Evolutionary conservation across 2,797 vertebrate species (phyloP).

Genomic region (Melopsittacus undulatus): DNA sequence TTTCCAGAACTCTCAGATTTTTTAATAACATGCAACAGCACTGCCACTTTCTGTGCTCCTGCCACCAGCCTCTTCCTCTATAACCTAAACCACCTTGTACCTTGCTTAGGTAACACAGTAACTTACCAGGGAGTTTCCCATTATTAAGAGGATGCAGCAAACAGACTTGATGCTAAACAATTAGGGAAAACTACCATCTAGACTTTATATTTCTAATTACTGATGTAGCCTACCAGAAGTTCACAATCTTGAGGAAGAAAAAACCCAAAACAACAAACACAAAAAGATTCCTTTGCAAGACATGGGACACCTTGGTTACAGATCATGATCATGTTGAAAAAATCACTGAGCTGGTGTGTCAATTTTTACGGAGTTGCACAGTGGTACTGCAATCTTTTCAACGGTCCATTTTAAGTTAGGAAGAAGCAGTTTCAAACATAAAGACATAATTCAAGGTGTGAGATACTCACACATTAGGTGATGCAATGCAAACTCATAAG

Average conservation of each 20-base stretch:
- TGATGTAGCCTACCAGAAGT: background rate
- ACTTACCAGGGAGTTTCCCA: background rate
- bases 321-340: background rate
- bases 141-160: background rate
- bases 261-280: background rate
- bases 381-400: background rate
- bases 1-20: background rate
- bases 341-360: background rate
- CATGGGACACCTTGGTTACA: background rate
- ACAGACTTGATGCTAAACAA: background rate
- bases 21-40: background rate
- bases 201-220: background rate
- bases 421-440: background rate
- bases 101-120: background rate
- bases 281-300: background rate
- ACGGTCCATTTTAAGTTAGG: background rate
- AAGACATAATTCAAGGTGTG: background rate
- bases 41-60: no score
- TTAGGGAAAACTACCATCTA: background rate
- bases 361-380: background rate
- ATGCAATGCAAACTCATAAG: background rate
- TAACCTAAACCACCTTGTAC: background rate
- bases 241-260: background rate
- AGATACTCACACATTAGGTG: background rate
- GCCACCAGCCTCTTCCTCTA: background rate